Evolutionary conservation across 2,797 vertebrate genomes (phyloP), one percentile per base, ranked within the genome.

Genomic region (Phrynocephalus vlangalii): DNA sequence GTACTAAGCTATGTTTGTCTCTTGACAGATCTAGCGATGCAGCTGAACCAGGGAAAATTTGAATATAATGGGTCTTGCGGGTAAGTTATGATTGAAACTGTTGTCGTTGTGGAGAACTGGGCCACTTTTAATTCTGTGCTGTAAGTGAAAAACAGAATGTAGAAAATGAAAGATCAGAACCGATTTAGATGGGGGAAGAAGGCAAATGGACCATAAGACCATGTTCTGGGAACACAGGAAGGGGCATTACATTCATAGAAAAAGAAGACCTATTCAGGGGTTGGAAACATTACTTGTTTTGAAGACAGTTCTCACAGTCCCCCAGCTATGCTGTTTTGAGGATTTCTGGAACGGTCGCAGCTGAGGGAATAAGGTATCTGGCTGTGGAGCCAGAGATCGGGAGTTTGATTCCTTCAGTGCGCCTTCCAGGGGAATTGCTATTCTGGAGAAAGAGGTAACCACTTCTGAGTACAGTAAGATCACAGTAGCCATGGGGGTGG

Each of bases 41-140:
- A 99, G 94, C 90, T 99, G 96, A 99, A 99, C 97, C 99, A 99
- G 97, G 99, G 99, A 38, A 99, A 99, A 97, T 99, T 98, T 95
- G 99, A 99, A 95, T 99, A 99, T 96, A 99, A 99, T 93, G 98
- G 99, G 93, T 98, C 98, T 0, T 99, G 98, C n/a, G 99, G 99
- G 99, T 99, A 95, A 99, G 98, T 97, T 96, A 93, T 84, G 71
- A 84, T 94, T 93, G 94, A 92, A 96, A 89, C 73, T 91, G 30
- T 90, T 94, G 82, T 78, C 92, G 82, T 78, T 75, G 11, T 91
- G 96, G 97, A 96, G 96, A 95, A 96, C 94, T 90, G 91, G 95
- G 94, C 96, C 89, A 82, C 84, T 93, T 84, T 94, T 93, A 92
- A 92, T 94, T 91, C 93, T 60, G 44, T 86, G n/a, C 87, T 91